phyloP scores from a whole-genome alignment of 2,113 vertebrate species.

The Barbus barbus region DNA sequence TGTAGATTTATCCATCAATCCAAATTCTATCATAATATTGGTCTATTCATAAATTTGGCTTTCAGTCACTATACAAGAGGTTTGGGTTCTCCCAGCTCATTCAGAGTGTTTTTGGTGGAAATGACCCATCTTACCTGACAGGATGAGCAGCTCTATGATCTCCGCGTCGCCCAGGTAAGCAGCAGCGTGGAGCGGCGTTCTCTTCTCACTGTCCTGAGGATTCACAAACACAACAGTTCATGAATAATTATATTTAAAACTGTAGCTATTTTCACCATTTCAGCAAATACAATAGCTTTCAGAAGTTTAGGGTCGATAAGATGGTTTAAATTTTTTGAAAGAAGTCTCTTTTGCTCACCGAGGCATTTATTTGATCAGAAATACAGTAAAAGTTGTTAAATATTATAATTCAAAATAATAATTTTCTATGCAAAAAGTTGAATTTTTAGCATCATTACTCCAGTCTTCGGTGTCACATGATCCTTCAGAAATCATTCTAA shows the following conservation, averaged over 20 bases:
- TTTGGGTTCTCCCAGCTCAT: background rate
- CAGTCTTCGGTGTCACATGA: background rate
- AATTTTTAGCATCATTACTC: background rate
- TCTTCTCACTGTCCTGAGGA: constrained; percentile 94
- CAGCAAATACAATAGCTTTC: background rate
- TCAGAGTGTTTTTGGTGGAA: no score
- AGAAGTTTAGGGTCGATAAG: background rate
- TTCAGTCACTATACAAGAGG: no score
- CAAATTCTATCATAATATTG: background rate
- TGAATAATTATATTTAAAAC: background rate
- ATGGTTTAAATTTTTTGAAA: background rate
- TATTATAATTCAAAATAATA: background rate
- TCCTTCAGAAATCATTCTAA: background rate
- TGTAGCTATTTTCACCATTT: background rate
- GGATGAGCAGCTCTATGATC: constrained; percentile 98
- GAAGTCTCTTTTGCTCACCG: background rate
- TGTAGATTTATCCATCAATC: background rate
- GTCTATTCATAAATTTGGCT: background rate
- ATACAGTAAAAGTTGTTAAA: background rate
- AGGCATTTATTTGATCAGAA: background rate
- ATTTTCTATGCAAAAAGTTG: background rate
- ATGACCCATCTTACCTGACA: no score
- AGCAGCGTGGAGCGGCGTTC: constrained; percentile 97
- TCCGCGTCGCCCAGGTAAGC: constrained; percentile 97
- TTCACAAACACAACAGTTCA: background rate